phyloP scores from a whole-genome alignment of 2,888 invertebrate species.

The Xestia sexstrigata region DNA sequence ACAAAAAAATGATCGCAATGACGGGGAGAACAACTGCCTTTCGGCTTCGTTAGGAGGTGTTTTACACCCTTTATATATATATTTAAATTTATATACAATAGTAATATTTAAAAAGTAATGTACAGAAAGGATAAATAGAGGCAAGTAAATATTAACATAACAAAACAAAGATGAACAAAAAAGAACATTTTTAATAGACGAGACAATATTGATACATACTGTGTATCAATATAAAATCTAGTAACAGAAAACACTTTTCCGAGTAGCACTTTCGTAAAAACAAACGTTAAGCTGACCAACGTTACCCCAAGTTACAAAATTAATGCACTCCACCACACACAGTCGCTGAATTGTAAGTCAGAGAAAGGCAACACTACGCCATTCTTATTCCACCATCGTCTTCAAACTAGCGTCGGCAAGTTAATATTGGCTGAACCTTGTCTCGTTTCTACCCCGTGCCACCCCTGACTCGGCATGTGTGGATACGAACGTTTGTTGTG shows the following conservation, averaged over 20 bases:
- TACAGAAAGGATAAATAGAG: neutral
- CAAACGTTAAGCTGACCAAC: slow-evolving; percentile 36
- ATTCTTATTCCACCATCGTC: slow-evolving; percentile 78
- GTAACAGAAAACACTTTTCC: slow-evolving; percentile 11
- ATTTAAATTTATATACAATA: too few species aligned
- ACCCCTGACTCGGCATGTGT: slow-evolving; percentile 46
- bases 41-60: too few species aligned
- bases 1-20: too few species aligned
- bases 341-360: slow-evolving; percentile 58
- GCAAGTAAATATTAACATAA: too few species aligned
- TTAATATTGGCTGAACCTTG: slow-evolving; percentile 77
- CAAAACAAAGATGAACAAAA: neutral
- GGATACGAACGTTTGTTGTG: slow-evolving; percentile 55
- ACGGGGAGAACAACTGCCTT: too few species aligned
- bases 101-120: neutral
- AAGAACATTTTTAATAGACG: too few species aligned
- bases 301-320: slow-evolving; percentile 56
- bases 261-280: slow-evolving; percentile 41
- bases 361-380: slow-evolving; percentile 54
- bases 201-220: neutral
- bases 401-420: slow-evolving; percentile 73
- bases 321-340: slow-evolving; percentile 56
- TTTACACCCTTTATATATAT: too few species aligned
- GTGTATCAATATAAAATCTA: neutral
- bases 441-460: slow-evolving; percentile 67